Evolutionary conservation across 2,888 invertebrate species (phyloP).

Genomic region (Nomada goodeniana): DNA sequence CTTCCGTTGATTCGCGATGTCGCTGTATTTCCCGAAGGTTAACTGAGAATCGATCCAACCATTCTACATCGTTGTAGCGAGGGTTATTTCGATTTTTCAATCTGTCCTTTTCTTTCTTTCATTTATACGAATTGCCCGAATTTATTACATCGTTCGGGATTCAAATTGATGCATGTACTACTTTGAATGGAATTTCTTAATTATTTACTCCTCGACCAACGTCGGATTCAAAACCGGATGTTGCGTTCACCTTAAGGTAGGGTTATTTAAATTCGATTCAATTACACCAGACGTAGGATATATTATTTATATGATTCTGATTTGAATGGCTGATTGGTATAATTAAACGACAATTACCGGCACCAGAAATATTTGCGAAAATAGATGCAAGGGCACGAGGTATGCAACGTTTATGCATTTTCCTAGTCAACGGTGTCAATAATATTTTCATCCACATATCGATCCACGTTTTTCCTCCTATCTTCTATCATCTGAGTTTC

Average conservation of each 20-base stretch:
- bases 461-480: too few species aligned
- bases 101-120: too few species aligned
- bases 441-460: not conserved
- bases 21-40: not conserved
- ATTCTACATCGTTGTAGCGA: not conserved
- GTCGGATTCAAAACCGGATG: too few species aligned
- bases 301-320: not conserved
- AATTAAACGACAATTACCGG: not conserved
- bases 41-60: not conserved
- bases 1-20: not conserved
- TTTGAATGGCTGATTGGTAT: not conserved
- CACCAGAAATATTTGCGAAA: not conserved
- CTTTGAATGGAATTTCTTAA: too few species aligned
- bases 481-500: too few species aligned
- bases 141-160: too few species aligned
- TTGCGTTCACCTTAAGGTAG: too few species aligned
- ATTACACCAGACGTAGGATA: not conserved
- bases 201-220: too few species aligned
- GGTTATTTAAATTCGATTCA: too few species aligned
- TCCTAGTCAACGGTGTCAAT: not conserved
- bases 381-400: too few species aligned
- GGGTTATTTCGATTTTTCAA: not conserved
- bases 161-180: too few species aligned
- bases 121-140: too few species aligned
- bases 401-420: not conserved